Percentiles rank a stretch among this genome's conserved stretches.
Evolutionary conservation across 2,888 invertebrate genomes (phyloP).

Genomic region (Eristalinus sepulchralis): DNA sequence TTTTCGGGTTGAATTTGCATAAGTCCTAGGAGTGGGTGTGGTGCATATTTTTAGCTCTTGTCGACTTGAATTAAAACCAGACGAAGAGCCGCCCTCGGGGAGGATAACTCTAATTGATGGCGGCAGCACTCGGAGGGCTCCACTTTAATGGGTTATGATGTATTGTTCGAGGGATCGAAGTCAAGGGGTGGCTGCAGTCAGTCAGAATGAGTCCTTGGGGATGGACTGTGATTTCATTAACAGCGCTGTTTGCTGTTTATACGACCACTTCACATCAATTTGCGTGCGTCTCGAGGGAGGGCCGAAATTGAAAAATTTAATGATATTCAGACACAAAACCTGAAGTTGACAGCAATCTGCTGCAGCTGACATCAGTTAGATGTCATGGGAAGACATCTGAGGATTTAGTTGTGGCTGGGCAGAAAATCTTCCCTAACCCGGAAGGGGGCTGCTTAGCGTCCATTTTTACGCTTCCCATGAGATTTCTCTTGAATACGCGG

Average conservation of each 20-base stretch:
- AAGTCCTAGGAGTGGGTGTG: neutral
- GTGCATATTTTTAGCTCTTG: neutral
- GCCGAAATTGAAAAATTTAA: neutral
- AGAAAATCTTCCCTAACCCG: too few relatives aligned
- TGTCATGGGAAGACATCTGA: too few relatives aligned
- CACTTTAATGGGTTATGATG: constrained; percentile 3
- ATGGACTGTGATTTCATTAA: neutral
- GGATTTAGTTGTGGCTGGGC: too few relatives aligned
- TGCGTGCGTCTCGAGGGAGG: neutral
- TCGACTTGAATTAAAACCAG: neutral
- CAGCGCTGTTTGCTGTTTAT: neutral
- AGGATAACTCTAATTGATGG: constrained; percentile 25
- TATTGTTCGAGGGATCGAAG: neutral
- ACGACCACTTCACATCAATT: neutral
- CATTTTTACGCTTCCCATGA: too few relatives aligned
- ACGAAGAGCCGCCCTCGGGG: neutral
- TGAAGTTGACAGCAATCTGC: too few relatives aligned
- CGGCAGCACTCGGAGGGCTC: neutral
- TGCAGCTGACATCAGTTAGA: too few relatives aligned
- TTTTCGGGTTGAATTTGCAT: constrained; percentile 37
- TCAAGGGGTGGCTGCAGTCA: neutral
- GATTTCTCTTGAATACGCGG: too few relatives aligned
- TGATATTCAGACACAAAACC: neutral
- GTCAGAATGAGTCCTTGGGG: neutral
- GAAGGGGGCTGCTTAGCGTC: too few relatives aligned